Conservation (phyloP, 2,113 vertebrate genomes). For the Catagonus wagneri region DNA sequence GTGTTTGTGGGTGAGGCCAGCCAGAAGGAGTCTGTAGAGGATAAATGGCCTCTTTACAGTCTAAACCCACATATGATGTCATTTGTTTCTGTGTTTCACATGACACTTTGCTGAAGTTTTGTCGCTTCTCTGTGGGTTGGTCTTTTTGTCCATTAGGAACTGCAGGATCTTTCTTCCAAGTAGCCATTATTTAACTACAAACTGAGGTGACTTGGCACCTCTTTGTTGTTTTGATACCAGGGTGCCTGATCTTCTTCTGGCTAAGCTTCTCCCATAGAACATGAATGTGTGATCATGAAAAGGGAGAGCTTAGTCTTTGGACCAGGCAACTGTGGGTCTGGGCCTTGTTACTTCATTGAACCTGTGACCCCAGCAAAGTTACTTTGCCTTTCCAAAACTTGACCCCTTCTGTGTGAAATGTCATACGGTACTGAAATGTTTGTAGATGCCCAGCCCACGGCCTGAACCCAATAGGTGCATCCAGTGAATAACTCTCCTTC, state of each 20-base stretch:
- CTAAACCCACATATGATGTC: rapidly evolving
- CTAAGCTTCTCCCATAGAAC: rapidly evolving
- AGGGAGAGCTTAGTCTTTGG: not conserved
- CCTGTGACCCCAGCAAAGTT: not conserved
- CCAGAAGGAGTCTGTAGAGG: not conserved
- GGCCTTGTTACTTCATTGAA: not conserved
- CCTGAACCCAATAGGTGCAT: not conserved
- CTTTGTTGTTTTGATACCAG: not conserved
- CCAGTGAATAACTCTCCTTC: not conserved
- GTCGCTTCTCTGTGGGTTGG: not conserved
- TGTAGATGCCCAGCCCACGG: not conserved
- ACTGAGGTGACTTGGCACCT: not conserved
- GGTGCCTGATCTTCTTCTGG: rapidly evolving
- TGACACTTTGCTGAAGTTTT: not conserved
- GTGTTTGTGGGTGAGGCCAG: not conserved
- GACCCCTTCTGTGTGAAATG: not conserved
- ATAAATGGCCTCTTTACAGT: not conserved
- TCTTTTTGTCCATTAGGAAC: not conserved
- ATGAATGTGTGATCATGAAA: not conserved
- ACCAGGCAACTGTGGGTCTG: not conserved
- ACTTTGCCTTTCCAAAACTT: not conserved
- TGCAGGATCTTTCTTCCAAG: not conserved
- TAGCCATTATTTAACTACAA: not conserved
- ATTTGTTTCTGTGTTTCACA: not conserved
- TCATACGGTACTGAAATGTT: not conserved